A percentile compares a stretch with the other conserved stretches of the same genome.
Evolutionary conservation across 2,113 vertebrate species (phyloP).

Genomic region (Nanorana parkeri): DNA sequence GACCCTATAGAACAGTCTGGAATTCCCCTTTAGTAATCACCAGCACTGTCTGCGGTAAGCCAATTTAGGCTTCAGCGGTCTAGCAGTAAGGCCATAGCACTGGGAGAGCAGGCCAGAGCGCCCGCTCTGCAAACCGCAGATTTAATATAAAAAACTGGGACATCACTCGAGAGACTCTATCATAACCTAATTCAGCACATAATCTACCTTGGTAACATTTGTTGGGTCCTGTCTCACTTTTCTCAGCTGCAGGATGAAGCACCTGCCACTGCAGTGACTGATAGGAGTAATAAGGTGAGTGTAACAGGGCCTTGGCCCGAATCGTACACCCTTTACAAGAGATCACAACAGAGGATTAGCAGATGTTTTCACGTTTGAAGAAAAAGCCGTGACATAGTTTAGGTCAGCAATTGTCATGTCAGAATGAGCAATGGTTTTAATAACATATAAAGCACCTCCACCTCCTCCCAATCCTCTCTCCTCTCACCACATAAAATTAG

Average conservation of each 20-base stretch:
- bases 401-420: slow-evolving; percentile 28
- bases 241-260: slow-evolving; percentile 24
- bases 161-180: slow-evolving; percentile 31
- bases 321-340: slow-evolving; percentile 1
- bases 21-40: not conserved
- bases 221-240: slow-evolving; percentile 10
- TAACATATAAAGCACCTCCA: slow-evolving; percentile 11
- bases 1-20: too few relatives aligned
- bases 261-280: slow-evolving; percentile 35
- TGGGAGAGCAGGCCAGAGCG: slow-evolving; percentile 1
- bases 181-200: slow-evolving; percentile 52
- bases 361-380: slow-evolving; percentile 26
- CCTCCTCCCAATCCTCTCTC: not conserved
- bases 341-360: slow-evolving; percentile 15
- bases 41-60: not conserved
- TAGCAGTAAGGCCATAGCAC: slow-evolving; percentile 26
- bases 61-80: not conserved
- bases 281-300: slow-evolving; percentile 39
- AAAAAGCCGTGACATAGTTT: not conserved
- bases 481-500: not conserved
- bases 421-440: slow-evolving; percentile 49
- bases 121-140: slow-evolving; percentile 15
- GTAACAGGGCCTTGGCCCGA: slow-evolving; percentile 23
- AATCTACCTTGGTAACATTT: slow-evolving; percentile 42
- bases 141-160: slow-evolving; percentile 49